Evolutionary conservation across 2,888 invertebrate genomes (phyloP), one percentile per base, ranked within the genome.

Genomic region (Cheilosia variabilis): DNA sequence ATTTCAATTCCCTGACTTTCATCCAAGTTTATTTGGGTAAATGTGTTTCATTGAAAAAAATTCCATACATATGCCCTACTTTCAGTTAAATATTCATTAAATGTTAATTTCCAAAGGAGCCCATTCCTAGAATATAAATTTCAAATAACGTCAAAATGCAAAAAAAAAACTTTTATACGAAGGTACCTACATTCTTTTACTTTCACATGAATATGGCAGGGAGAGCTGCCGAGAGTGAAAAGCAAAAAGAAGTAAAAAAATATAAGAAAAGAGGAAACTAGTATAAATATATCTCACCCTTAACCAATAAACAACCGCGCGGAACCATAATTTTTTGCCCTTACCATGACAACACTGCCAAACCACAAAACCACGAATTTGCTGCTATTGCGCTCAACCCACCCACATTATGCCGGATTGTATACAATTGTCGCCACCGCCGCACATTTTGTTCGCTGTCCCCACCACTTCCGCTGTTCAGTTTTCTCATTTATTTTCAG

Each of bases 401-500:
- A 55, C 55, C 57, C 55, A 73, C 53, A 55, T 60, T n/a, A n/a
- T n/a, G n/a, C n/a, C n/a, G n/a, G n/a, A n/a, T n/a, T n/a, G n/a
- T n/a, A n/a, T n/a, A 31, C 57, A 77, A 79, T 75, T 84, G 84
- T 84, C 84, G 79, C 73, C 79, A 75, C 57, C 43, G 65, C 63
- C 69, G 79, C 63, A 78, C 57, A 68, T 63, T 66, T 65, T 41
- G 37, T 17, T 58, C 13, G 41, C 41, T 17, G 43, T 13, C 13
- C 37, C 37, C 4, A 37, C 73, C 71, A 57, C 78, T 69, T 60
- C 79, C 68, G 60, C 57, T 71, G 47, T 69, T 72, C 72, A 78
- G 72, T 73, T 76, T 83, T 84, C 66, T 79, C 84, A 80, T 84
- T 84, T 84, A 79, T 79, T 84, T 84, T 43, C 79, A 84, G 75